phyloP scores from a whole-genome alignment of 2,888 invertebrate genomes.

The Chrysolina haemoptera region DNA sequence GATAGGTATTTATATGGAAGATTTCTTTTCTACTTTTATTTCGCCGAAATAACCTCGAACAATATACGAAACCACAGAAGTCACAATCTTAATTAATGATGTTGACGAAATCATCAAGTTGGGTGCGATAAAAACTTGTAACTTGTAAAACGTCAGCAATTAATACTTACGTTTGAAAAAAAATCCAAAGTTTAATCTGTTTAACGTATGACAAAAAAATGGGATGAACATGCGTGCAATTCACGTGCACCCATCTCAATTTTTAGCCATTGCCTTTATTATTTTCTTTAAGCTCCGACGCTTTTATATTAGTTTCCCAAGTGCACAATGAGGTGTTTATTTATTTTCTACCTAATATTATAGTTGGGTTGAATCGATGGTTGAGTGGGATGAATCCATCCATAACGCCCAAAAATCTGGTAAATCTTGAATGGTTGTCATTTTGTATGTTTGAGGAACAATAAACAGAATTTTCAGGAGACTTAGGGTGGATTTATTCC shows the following conservation, averaged over 20 bases:
- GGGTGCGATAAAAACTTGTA: too few relatives aligned
- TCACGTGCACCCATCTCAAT: constrained; percentile 1
- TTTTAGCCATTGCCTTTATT: constrained; percentile 20
- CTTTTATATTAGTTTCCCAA: constrained; percentile 25
- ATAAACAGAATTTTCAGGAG: not conserved
- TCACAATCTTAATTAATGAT: too few relatives aligned
- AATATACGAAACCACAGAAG: too few relatives aligned
- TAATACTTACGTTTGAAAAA: too few relatives aligned
- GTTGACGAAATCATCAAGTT: too few relatives aligned
- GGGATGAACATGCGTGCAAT: constrained; percentile 15
- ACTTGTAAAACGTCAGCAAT: too few relatives aligned
- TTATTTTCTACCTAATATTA: constrained; percentile 26
- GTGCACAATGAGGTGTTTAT: constrained; percentile 37
- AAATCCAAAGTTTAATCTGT: too few relatives aligned
- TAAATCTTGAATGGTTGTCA: constrained; percentile 12
- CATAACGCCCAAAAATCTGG: constrained; percentile 5
- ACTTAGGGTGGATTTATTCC: not conserved
- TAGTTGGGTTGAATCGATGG: constrained; percentile 10
- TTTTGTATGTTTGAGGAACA: not conserved
- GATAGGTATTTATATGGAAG: too few relatives aligned
- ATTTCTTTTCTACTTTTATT: too few relatives aligned
- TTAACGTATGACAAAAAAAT: too few relatives aligned
- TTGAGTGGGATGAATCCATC: constrained; percentile 15
- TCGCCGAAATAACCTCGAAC: too few relatives aligned
- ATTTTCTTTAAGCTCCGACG: constrained; percentile 18